These are phyloP conservation scores for Criorhina ranunculi DNA, from an alignment of 2,888 invertebrate genomes.

Conservation along the genomic window DNA sequence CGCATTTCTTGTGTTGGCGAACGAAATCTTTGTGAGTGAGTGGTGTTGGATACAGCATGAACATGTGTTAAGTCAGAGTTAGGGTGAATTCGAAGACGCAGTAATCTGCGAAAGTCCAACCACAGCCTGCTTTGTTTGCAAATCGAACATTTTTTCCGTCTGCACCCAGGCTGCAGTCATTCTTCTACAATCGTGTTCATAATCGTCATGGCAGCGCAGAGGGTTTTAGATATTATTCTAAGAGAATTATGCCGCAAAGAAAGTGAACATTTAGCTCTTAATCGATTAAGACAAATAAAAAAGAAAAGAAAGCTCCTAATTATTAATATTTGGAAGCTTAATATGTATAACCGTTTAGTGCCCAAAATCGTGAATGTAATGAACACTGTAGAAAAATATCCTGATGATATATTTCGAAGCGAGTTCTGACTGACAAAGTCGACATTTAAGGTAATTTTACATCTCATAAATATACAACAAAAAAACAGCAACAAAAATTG, in stretches of 20 bases:
- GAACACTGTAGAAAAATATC: background rate
- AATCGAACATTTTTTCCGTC: no score
- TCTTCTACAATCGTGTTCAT: no score
- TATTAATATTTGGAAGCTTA: background rate
- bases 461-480: background rate
- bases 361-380: background rate
- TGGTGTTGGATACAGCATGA: no score
- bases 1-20: no score
- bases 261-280: background rate
- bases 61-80: no score
- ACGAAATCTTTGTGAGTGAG: no score
- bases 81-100: no score
- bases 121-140: no score
- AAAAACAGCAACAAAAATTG: background rate
- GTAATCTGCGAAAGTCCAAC: no score
- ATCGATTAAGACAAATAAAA: background rate
- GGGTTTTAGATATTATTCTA: background rate
- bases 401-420: background rate
- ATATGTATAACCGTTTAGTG: background rate
- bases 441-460: background rate
- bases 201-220: no score
- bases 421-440: constrained; percentile 6
- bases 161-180: no score
- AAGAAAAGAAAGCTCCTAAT: background rate
- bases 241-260: background rate